Evolutionary conservation across 2,888 invertebrate species (phyloP).

Genomic region (Busseola fusca): DNA sequence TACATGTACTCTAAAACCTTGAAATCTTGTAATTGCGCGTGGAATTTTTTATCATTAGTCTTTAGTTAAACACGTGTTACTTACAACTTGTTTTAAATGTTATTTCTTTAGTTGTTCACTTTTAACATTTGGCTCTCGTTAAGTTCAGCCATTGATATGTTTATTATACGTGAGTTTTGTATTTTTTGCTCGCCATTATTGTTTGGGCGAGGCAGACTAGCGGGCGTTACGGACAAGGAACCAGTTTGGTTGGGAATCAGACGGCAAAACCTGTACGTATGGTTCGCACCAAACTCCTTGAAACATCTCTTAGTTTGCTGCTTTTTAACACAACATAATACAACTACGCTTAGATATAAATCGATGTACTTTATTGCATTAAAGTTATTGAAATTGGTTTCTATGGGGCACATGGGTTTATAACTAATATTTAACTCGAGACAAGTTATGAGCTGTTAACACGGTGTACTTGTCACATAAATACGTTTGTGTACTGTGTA

Average conservation of each 20-base stretch:
- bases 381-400: constrained; percentile 31
- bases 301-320: constrained; percentile 45
- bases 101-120: constrained; percentile 46
- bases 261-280: constrained; percentile 58
- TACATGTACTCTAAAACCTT: constrained; percentile 48
- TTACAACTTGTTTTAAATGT: constrained; percentile 36
- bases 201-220: constrained; percentile 81
- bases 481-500: constrained; percentile 35
- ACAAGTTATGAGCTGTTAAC: constrained; percentile 39
- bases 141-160: constrained; percentile 63
- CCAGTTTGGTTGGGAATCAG: constrained; percentile 75
- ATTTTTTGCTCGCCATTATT: constrained; percentile 70
- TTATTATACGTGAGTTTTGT: constrained; percentile 65
- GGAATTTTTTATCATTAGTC: constrained; percentile 41
- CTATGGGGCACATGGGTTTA: constrained; percentile 21
- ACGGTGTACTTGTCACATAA: constrained; percentile 48
- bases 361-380: constrained; percentile 13
- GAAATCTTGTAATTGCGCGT: constrained; percentile 42
- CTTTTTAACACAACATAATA: constrained; percentile 34
- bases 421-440: constrained; percentile 30
- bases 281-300: constrained; percentile 46
- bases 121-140: constrained; percentile 59
- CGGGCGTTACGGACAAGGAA: constrained; percentile 82
- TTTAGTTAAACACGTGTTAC: constrained; percentile 43
- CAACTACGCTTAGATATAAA: constrained; percentile 26